Conservation (phyloP, 2,888 invertebrate genomes). For the Cheilosia vulpina region DNA sequence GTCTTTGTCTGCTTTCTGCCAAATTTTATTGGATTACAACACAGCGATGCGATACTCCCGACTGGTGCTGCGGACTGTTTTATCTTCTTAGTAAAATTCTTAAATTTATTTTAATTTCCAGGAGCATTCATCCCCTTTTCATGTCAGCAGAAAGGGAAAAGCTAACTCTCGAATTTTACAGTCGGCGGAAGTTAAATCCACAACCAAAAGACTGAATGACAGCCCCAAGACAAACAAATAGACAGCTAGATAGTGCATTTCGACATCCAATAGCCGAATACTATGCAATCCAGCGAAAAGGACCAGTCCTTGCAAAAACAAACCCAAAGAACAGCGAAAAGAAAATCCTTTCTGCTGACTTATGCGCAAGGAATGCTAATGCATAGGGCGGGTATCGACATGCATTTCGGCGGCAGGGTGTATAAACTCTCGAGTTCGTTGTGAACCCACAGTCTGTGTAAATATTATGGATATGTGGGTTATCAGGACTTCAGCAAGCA, state of each 20-base stretch:
- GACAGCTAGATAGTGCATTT: constrained; percentile 67
- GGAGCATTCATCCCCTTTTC: not conserved
- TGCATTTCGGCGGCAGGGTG: not conserved
- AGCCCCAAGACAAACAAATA: constrained; percentile 56
- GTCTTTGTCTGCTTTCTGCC: too few relatives aligned
- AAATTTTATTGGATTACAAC: constrained; percentile 4
- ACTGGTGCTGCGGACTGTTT: constrained; percentile 26
- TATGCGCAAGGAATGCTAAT: constrained; percentile 62
- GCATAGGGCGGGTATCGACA: constrained; percentile 23
- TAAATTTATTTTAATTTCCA: constrained; percentile 68
- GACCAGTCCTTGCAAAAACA: constrained; percentile 44
- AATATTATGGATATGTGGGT: constrained; percentile 30
- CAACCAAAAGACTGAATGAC: constrained; percentile 39
- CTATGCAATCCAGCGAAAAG: constrained; percentile 15
- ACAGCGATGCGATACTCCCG: constrained; percentile 2
- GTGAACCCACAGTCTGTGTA: constrained; percentile 9
- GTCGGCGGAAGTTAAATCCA: constrained; percentile 57
- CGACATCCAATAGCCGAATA: constrained; percentile 44
- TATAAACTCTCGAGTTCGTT: constrained; percentile 1
- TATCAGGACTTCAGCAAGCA: constrained; percentile 40
- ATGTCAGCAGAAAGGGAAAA: constrained; percentile 27
- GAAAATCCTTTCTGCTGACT: constrained; percentile 37
- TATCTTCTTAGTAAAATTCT: constrained; percentile 46
- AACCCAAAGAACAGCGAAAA: constrained; percentile 8
- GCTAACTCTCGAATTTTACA: constrained; percentile 14